A percentile compares a stretch with the other conserved stretches of the same genome.
phyloP scores from a whole-genome alignment of 1,140 invertebrate genomes.

The Atopsyche davidsoni region DNA sequence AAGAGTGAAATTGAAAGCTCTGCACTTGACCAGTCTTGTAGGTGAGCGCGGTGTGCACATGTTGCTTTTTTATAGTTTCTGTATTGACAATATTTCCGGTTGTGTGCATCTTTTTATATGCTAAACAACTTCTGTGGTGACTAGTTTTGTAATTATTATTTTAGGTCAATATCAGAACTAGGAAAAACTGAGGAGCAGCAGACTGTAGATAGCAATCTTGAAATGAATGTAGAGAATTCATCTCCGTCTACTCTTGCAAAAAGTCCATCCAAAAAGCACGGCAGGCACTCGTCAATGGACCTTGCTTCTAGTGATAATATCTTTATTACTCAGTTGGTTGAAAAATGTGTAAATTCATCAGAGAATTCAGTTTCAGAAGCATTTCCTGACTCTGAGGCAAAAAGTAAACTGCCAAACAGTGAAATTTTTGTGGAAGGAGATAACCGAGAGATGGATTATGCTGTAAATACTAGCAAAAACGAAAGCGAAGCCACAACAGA shows the following conservation, averaged over 20 bases:
- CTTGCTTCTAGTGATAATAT: constrained; percentile 38
- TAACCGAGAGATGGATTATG: too few species aligned
- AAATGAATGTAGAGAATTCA: constrained; percentile 2
- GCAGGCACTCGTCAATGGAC: constrained; percentile 46
- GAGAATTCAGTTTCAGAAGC: too few species aligned
- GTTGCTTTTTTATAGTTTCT: too few species aligned
- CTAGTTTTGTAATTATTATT: background rate
- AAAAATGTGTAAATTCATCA: constrained; percentile 40
- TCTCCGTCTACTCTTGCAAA: constrained; percentile 7
- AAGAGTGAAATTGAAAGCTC: constrained; percentile 19
- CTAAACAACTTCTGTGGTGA: background rate
- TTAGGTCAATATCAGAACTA: constrained; percentile 9
- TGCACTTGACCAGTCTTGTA: too few species aligned
- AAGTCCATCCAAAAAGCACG: constrained; percentile 41
- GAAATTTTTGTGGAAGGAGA: constrained; percentile 9
- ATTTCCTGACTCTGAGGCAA: background rate
- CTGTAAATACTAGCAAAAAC: too few species aligned
- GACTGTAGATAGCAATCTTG: background rate
- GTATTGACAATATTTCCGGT: too few species aligned
- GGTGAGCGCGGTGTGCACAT: too few species aligned
- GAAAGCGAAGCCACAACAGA: constrained; percentile 14
- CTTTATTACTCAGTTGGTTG: constrained; percentile 42
- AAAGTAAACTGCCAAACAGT: constrained; percentile 1
- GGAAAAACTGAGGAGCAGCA: constrained; percentile 15
- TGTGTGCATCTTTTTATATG: too few species aligned